Evolutionary conservation across 2,888 invertebrate species (phyloP).

Genomic region (Melipona beecheii): DNA sequence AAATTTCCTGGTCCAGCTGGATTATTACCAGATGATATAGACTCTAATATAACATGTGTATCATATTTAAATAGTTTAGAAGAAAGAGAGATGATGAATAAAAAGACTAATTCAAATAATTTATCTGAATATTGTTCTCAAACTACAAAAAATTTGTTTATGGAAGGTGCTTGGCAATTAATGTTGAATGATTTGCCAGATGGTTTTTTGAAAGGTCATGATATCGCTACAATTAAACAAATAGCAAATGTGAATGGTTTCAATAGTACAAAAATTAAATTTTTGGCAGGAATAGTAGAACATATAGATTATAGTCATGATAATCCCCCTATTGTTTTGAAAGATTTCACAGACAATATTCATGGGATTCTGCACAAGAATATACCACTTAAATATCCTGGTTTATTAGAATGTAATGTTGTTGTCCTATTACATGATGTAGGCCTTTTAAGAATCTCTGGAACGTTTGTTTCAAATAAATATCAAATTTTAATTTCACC

Average conservation of each 20-base stretch:
- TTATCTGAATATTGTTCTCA: constrained; percentile 60
- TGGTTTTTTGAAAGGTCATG: constrained; percentile 73
- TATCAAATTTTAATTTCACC: constrained; percentile 78
- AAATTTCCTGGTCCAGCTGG: constrained; percentile 85
- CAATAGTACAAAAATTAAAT: constrained; percentile 75
- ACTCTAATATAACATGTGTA: constrained; percentile 39
- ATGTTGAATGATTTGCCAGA: constrained; percentile 78
- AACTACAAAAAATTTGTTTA: constrained; percentile 77
- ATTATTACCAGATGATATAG: constrained; percentile 79
- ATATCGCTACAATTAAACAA: constrained; percentile 77
- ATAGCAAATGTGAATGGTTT: constrained; percentile 68
- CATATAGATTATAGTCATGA: constrained; percentile 79
- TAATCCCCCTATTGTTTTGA: constrained; percentile 81
- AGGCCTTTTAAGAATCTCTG: constrained; percentile 75
- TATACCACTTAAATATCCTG: constrained; percentile 81
- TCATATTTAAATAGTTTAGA: constrained; percentile 55
- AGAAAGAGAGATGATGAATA: constrained; percentile 49
- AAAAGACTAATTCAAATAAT: constrained; percentile 54
- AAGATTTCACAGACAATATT: constrained; percentile 83
- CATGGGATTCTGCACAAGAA: constrained; percentile 84
- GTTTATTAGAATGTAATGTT: constrained; percentile 75
- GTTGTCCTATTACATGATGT: constrained; percentile 79
- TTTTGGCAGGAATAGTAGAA: constrained; percentile 80
- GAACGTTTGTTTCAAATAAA: constrained; percentile 64
- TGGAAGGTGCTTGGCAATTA: constrained; percentile 79